Evolutionary conservation across 1,140 invertebrate species (phyloP).

Genomic region (Drosophila guanche): DNA sequence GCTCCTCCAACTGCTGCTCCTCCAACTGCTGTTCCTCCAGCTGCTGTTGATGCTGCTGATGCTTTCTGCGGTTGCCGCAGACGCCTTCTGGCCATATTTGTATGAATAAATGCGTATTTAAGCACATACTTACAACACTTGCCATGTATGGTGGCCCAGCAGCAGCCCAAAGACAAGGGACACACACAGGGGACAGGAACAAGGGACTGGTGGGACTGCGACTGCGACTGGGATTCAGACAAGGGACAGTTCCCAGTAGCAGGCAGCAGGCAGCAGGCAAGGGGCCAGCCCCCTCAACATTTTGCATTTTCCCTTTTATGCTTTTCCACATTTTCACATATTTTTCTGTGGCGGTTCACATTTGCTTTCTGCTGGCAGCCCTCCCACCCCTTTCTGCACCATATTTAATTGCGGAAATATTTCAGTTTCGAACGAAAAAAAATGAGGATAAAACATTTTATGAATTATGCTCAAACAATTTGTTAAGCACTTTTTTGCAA

Average conservation of each 20-base stretch:
- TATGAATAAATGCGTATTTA: conserved; percentile 82
- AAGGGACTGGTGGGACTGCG: conserved; percentile 8
- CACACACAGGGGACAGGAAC: conserved; percentile 10
- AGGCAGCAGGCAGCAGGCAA: conserved; percentile 22
- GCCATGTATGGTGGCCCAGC: conserved; percentile 65
- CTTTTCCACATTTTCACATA: conserved; percentile 24
- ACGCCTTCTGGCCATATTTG: conserved; percentile 77
- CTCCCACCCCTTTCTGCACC: conserved; percentile 1
- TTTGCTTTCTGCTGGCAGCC: conserved; percentile 28
- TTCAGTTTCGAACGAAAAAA: conserved; percentile 11
- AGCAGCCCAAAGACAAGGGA: conserved; percentile 41
- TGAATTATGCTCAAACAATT: conserved; percentile 49
- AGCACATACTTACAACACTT: conserved; percentile 82
- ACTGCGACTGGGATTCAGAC: conserved; percentile 19
- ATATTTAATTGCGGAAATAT: conserved; percentile 34
- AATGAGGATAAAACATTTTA: conserved; percentile 31
- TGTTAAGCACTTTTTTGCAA: conserved; percentile 41
- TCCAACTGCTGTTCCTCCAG: conserved; percentile 28
- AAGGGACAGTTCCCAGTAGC: conserved; percentile 39
- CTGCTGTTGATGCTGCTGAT: conserved; percentile 40
- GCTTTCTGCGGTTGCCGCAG: conserved; percentile 55
- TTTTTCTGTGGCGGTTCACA: conserved; percentile 21
- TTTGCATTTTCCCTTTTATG: conserved; percentile 36
- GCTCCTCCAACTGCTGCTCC: conserved; percentile 34
- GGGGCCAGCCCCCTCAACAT: not conserved